Base-by-base conservation (phyloP, 1,140 invertebrate species). In the Olivierus martensii region DNA sequence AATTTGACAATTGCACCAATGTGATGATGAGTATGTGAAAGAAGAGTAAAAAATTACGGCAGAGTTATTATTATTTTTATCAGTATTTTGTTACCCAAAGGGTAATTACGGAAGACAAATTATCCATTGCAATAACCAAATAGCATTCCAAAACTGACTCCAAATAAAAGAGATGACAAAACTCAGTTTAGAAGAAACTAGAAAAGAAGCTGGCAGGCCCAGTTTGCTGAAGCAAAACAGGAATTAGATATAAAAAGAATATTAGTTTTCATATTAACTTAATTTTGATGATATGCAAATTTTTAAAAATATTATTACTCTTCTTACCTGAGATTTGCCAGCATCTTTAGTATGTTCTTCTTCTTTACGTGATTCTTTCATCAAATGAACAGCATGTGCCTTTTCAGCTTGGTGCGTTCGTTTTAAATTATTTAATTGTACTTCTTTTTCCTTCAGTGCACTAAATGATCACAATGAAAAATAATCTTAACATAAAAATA, bases 131-230 rank as follows among this genome's bases (percentile, higher is more conserved):
- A 28, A 28, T 28, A 28, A 28, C 28, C 28, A 28, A 28, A 28
- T 28, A 28, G 28, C 28, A 28, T 28, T 28, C 28, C 28, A 28
- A 28, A 28, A 28, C 28, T 28, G 28, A 28, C 28, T 28, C 28
- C 28, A 28, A 28, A 28, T 1, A 28, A 28, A 43, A 43, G 21
- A 43, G 41, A 9, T 18, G 7, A 9, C 17, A 43, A 22, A 22
- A 22, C 41, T 43, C 17, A 22, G 4, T 48, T 63, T 65, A 68
- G 60, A 69, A 69, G 62, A 69, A 65, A 63, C 66, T 69, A 59
- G 68, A 68, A 56, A 68, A 67, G 61, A 71, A 69, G 57, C 67
- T 67, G 52, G 65, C 66, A 28, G 67, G 67, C 46, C 67, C 67
- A 61, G 62, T 59, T 58, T 43, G 41, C 41, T 43, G 41, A 43